Evolutionary conservation across 92 coral and sea anemone species (phyloP), one percentile per base, ranked within the genome.

Genomic region (Galaxea fascicularis): DNA sequence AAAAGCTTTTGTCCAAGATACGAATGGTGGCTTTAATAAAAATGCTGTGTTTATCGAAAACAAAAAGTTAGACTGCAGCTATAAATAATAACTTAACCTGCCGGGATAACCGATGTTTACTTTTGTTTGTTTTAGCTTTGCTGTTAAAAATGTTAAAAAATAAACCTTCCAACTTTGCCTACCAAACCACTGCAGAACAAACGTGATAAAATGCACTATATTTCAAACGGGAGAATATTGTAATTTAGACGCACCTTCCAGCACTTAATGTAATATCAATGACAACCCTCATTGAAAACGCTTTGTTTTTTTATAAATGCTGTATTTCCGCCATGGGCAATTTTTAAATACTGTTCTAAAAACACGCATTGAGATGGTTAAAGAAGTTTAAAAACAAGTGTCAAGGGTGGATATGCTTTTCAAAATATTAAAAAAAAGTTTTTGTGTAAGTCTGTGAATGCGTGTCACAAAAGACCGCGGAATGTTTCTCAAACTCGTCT

Each of bases 331-430:
- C 75, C 59, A n/a, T 53, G 75, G 65, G 74, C 84, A 66, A 35
- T 79, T 66, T 67, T 46, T 49, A 65, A 24, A 29, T 24, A 47
- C 65, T 26, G 52, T 79, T 66, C 65, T 14, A 79, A 51, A 79
- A 79, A 79, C 52, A 52, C 14, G 47, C 45, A 79, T 79, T 79
- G 75, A 79, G 75, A 52, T 30, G 65, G 74, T 67, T 67, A 65
- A 67, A 47, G 13, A 44, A 30, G 41, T 27, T 25, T 27, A 65
- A 56, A 77, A 77, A 83, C 91, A 88, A 88, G 91, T 88, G 91
- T 83, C 91, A 49, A 69, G 84, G 88, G 88, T 83, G 76, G 91
- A 88, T 88, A 88, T 88, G 80, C 74, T 35, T 79, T 52, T 66
- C 74, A 79, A 67, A 75, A 22, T 49, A 21, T 66, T 79, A 51